Conservation (phyloP, 2,888 invertebrate species). For the Escarpia spicata region DNA sequence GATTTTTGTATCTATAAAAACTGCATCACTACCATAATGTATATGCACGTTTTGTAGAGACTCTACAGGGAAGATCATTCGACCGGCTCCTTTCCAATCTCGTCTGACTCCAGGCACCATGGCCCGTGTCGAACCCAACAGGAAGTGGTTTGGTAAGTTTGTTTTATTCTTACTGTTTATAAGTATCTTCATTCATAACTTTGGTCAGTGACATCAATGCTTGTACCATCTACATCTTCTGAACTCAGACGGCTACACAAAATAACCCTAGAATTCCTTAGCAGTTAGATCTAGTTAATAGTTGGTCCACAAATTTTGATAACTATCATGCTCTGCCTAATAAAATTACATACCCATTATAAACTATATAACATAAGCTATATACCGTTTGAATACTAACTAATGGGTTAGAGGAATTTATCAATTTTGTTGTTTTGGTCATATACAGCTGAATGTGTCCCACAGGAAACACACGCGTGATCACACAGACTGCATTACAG, state of each 20-base stretch:
- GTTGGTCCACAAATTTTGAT: no score
- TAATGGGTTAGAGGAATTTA: no score
- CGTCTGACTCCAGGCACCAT: slow-evolving; percentile 87
- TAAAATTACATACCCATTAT: no score
- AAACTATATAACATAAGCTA: no score
- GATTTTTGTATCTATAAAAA: neutral
- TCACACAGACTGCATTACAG: slow-evolving; percentile 80
- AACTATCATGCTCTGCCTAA: no score
- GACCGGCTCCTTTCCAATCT: slow-evolving; percentile 95
- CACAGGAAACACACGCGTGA: slow-evolving; percentile 87
- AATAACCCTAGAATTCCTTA: no score
- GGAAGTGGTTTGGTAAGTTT: slow-evolving; percentile 91
- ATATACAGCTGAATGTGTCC: neutral
- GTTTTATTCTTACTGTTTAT: neutral
- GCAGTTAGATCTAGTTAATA: no score
- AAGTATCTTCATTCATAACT: neutral
- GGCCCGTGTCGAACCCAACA: slow-evolving; percentile 95
- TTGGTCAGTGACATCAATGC: no score
- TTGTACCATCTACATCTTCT: no score
- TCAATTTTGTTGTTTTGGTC: neutral
- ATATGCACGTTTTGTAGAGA: slow-evolving; percentile 69
- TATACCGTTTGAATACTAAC: no score
- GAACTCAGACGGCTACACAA: no score
- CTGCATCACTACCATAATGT: neutral
- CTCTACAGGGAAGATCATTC: slow-evolving; percentile 84